Evolutionary conservation across 2,113 vertebrate genomes (phyloP).

Genomic region (Entelurus aequoreus): DNA sequence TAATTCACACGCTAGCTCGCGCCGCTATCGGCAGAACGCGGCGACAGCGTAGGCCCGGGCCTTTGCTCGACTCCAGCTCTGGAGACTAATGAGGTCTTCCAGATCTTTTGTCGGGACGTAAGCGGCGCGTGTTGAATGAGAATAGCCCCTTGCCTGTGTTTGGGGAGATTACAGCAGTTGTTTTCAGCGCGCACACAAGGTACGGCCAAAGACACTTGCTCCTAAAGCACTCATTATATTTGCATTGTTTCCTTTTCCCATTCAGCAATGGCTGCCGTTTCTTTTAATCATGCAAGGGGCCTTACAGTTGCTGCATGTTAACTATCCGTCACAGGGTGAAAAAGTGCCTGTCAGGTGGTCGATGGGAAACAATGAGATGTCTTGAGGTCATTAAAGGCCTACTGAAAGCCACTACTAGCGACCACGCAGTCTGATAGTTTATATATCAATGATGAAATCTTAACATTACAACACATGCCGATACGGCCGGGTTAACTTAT

Average conservation of each 20-base stretch:
- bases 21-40: conserved; percentile 45
- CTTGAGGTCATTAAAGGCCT: no score
- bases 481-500: no score
- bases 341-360: conserved; percentile 26
- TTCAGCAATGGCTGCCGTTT: conserved; percentile 5
- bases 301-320: conserved; percentile 17
- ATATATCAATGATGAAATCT: no score
- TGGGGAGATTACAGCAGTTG: conserved; percentile 54
- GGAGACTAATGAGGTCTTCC: conserved; percentile 65
- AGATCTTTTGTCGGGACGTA: conserved; percentile 56
- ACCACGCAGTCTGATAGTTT: no score
- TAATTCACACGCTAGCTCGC: conserved; percentile 49
- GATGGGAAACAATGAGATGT: conserved; percentile 22
- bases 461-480: no score
- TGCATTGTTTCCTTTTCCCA: neutral
- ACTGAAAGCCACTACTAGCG: no score
- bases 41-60: conserved; percentile 32
- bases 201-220: conserved; percentile 26
- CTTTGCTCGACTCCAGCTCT: conserved; percentile 40
- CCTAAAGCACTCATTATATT: conserved; percentile 20
- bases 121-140: conserved; percentile 42
- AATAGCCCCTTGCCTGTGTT: conserved; percentile 48
- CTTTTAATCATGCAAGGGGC: conserved; percentile 8
- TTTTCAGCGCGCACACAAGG: conserved; percentile 52
- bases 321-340: conserved; percentile 23